phyloP scores from a whole-genome alignment of 1,140 invertebrate species.

The Cydia amplana region DNA sequence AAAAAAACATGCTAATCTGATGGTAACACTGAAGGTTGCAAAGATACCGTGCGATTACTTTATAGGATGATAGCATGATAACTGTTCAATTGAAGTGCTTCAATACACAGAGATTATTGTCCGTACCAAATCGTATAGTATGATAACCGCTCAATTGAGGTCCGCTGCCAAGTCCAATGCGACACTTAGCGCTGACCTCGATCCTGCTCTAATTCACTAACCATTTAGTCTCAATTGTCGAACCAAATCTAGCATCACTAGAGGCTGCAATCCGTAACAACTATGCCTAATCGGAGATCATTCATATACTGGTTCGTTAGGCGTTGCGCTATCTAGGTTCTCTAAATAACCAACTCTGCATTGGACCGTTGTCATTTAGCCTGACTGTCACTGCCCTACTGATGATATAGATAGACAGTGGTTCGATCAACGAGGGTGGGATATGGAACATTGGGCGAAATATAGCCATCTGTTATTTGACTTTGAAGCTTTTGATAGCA shows the following conservation, averaged over 20 bases:
- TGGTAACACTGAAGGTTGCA: background rate
- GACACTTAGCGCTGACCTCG: slow-evolving; percentile 52
- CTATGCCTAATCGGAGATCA: background rate
- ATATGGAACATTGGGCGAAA: slow-evolving; percentile 41
- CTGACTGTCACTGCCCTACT: slow-evolving; percentile 52
- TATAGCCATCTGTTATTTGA: slow-evolving; percentile 37
- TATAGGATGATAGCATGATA: background rate
- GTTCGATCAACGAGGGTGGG: slow-evolving; percentile 60
- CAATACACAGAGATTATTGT: slow-evolving; percentile 21
- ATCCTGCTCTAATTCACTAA: slow-evolving; percentile 36
- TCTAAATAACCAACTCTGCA: slow-evolving; percentile 37
- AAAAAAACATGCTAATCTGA: background rate
- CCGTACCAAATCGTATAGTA: slow-evolving; percentile 35
- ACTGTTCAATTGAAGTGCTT: background rate
- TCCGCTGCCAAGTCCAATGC: slow-evolving; percentile 49
- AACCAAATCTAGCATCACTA: background rate
- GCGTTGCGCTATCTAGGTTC: background rate
- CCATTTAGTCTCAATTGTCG: background rate
- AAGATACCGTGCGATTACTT: background rate
- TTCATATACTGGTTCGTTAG: background rate
- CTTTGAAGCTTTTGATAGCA: slow-evolving; percentile 39
- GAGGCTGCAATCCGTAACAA: background rate
- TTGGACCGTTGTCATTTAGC: slow-evolving; percentile 67
- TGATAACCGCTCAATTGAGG: slow-evolving; percentile 52
- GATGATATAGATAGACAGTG: slow-evolving; percentile 53